Percentiles rank a stretch among this genome's conserved stretches.
Conservation (phyloP, 2,797 vertebrate species). For the Hafferia zeledoni region DNA sequence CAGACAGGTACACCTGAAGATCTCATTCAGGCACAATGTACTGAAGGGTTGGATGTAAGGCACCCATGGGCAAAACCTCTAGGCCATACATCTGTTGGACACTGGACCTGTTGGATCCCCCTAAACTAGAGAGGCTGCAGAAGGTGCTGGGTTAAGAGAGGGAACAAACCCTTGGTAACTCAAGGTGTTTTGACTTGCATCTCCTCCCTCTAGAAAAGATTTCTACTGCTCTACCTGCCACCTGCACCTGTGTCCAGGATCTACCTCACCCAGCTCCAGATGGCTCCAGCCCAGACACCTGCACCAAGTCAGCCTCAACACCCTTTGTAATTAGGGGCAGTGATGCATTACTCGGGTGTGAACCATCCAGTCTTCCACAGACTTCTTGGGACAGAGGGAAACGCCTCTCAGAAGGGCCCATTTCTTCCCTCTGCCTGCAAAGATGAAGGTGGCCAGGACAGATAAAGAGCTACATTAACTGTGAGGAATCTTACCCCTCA, state of each 20-base stretch:
- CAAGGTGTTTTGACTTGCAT: rapidly evolving
- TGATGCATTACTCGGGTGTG: neutral
- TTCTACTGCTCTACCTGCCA: neutral
- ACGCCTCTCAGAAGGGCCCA: neutral
- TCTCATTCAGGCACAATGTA: neutral
- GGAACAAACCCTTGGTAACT: neutral
- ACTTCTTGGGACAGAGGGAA: neutral
- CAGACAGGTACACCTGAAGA: neutral
- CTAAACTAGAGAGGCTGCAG: rapidly evolving
- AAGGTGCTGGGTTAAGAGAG: neutral
- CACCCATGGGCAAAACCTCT: neutral
- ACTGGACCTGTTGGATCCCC: neutral
- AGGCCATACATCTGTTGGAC: neutral
- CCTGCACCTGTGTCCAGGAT: neutral
- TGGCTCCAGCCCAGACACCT: neutral
- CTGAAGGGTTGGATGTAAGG: neutral
- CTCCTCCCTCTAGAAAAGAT: neutral
- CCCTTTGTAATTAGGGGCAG: neutral
- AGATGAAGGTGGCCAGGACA: neutral
- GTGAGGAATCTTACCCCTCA: neutral
- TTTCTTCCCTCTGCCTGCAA: neutral
- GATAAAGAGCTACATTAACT: neutral
- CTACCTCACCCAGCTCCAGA: neutral
- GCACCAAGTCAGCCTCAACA: neutral
- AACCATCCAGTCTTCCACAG: neutral